Evolutionary conservation across 2,113 vertebrate species (phyloP).

Genomic region (Mugil cephalus): DNA sequence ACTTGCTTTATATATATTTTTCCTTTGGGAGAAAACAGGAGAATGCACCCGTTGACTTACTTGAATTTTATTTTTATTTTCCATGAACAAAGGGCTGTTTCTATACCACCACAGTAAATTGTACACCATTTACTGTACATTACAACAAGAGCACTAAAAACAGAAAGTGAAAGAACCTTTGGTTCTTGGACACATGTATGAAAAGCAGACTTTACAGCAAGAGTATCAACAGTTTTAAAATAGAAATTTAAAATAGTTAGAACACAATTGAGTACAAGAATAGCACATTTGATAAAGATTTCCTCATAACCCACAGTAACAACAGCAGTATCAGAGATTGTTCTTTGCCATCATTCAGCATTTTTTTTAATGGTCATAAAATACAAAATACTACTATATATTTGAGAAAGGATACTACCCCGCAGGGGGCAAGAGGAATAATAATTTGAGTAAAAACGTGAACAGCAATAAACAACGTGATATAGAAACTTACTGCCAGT

Average conservation of each 20-base stretch:
- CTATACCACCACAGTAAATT: conserved; percentile 86
- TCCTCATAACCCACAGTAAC: conserved; percentile 81
- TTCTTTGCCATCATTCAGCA: conserved; percentile 74
- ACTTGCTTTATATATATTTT: not conserved
- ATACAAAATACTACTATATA: conserved; percentile 75
- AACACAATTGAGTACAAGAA: conserved; percentile 86
- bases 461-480: conserved; percentile 55
- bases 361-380: conserved; percentile 60
- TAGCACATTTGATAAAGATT: conserved; percentile 80
- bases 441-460: conserved; percentile 68
- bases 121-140: conserved; percentile 83
- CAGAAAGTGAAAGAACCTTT: conserved; percentile 83
- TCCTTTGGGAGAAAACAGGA: not conserved
- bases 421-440: conserved; percentile 36
- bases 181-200: conserved; percentile 82
- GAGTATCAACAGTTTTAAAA: conserved; percentile 80
- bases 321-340: conserved; percentile 72
- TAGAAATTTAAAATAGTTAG: conserved; percentile 83
- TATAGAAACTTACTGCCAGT: conserved; percentile 55
- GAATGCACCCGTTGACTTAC: conserved; percentile 27
- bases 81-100: conserved; percentile 80
- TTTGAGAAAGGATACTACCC: conserved; percentile 55
- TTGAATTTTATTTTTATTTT: conserved; percentile 83
- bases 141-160: conserved; percentile 84
- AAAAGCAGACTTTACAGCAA: conserved; percentile 89